phyloP scores from a whole-genome alignment of 2,797 vertebrate species.

The Oreochromis mossambicus region DNA sequence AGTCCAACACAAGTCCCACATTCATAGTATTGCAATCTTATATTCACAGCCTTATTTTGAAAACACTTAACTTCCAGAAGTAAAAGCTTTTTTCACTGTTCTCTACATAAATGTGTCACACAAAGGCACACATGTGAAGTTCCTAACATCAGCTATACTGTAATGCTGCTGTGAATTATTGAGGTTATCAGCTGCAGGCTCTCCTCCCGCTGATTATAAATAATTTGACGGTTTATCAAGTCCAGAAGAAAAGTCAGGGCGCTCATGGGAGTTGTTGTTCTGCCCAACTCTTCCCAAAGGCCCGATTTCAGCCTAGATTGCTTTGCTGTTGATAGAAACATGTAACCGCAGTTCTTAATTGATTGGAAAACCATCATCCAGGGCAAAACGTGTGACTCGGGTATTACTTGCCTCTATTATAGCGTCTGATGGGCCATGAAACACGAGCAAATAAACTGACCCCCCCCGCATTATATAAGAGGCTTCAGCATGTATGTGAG shows the following conservation, averaged over 20 bases:
- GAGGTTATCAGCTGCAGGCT: constrained; percentile 11
- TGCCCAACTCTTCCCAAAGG: neutral
- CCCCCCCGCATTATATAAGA: neutral
- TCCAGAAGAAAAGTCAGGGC: constrained; percentile 2
- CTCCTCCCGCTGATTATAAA: constrained; percentile 17
- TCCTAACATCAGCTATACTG: neutral
- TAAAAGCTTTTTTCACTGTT: neutral
- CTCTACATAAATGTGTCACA: neutral
- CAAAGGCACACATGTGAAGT: neutral
- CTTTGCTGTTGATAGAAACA: constrained; percentile 16
- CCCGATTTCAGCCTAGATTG: neutral
- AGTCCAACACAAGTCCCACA: neutral
- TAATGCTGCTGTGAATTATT: constrained; percentile 7
- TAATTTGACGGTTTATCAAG: constrained; percentile 33
- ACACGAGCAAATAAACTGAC: neutral
- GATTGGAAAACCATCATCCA: constrained; percentile 15
- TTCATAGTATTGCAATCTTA: neutral
- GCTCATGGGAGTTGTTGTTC: constrained; percentile 30
- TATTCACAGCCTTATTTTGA: neutral
- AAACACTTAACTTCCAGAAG: too few relatives aligned
- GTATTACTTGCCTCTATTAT: neutral
- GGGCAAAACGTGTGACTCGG: neutral
- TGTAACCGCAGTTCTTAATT: constrained; percentile 1
- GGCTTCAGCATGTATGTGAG: neutral
- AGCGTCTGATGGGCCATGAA: neutral